Evolutionary conservation across 2,888 invertebrate genomes (phyloP).

Genomic region (Tortrix viridana): DNA sequence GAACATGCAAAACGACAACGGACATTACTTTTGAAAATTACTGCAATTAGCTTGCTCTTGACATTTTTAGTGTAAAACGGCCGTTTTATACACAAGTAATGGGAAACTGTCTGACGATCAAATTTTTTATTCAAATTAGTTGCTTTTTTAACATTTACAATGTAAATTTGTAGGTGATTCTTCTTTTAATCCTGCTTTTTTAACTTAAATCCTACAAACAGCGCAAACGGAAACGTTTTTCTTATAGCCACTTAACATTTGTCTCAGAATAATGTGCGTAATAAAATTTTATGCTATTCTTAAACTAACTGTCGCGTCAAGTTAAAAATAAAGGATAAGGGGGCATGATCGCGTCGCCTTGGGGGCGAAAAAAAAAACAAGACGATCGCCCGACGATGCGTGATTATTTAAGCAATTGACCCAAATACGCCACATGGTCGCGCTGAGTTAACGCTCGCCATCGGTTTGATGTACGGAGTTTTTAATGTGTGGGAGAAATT

Average conservation of each 20-base stretch:
- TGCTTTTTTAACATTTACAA: slow-evolving; percentile 3
- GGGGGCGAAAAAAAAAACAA: slow-evolving; percentile 52
- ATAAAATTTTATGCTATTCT: slow-evolving; percentile 33
- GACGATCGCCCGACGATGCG: slow-evolving; percentile 52
- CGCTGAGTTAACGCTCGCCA: slow-evolving; percentile 61
- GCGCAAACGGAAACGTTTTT: background rate
- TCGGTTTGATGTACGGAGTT: slow-evolving; percentile 46
- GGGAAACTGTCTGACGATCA: background rate
- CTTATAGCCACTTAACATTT: slow-evolving; percentile 2
- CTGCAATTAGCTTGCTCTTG: slow-evolving; percentile 55
- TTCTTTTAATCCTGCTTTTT: background rate
- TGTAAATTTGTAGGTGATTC: background rate
- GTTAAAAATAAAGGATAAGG: slow-evolving; percentile 49
- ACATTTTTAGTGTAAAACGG: slow-evolving; percentile 50
- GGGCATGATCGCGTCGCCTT: slow-evolving; percentile 52
- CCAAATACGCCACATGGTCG: slow-evolving; percentile 75
- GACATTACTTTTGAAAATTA: slow-evolving; percentile 49
- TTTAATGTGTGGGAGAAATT: slow-evolving; percentile 33
- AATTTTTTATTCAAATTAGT: slow-evolving; percentile 2
- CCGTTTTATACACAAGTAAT: slow-evolving; percentile 7
- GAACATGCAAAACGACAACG: slow-evolving; percentile 50
- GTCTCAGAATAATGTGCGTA: slow-evolving; percentile 17
- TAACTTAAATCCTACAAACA: background rate
- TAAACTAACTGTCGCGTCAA: slow-evolving; percentile 50
- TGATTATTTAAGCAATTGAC: slow-evolving; percentile 79